Percentiles rank a stretch among this genome's conserved stretches.
phyloP scores from a whole-genome alignment of 2,888 invertebrate genomes.

The Miltochrista miniata region DNA sequence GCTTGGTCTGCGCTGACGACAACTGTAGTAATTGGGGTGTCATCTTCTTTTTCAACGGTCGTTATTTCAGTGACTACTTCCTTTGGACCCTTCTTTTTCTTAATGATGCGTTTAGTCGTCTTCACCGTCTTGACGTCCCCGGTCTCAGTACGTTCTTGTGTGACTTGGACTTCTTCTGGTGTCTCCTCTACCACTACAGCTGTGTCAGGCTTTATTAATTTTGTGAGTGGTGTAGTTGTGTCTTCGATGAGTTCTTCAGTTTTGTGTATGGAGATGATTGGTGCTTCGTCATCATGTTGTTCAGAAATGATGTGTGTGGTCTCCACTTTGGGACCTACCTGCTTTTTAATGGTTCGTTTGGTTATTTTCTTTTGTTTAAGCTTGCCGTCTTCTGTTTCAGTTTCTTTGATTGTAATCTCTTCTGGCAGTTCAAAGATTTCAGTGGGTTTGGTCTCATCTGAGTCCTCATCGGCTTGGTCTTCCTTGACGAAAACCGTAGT shows the following conservation, averaged over 20 bases:
- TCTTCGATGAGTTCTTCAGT: conserved; percentile 9
- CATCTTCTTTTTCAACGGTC: conserved; percentile 34
- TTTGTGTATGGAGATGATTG: not conserved
- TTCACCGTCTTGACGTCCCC: conserved; percentile 46
- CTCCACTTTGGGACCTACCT: conserved; percentile 9
- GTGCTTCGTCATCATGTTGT: not conserved
- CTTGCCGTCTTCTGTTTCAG: conserved; percentile 1
- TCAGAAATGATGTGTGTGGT: not conserved
- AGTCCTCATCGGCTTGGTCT: conserved; percentile 14
- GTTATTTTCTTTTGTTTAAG: conserved; percentile 29
- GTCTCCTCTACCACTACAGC: conserved; percentile 39
- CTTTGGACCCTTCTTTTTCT: conserved; percentile 29
- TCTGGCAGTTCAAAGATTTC: conserved; percentile 5
- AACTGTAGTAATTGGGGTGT: conserved; percentile 38
- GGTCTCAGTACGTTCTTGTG: conserved; percentile 28
- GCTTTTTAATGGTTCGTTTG: conserved; percentile 32
- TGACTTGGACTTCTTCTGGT: conserved; percentile 24
- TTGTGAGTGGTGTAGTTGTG: conserved; percentile 1
- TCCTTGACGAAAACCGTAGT: conserved; percentile 18
- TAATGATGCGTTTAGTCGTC: conserved; percentile 47
- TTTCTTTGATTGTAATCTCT: not conserved
- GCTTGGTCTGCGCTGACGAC: conserved; percentile 46
- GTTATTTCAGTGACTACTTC: conserved; percentile 39
- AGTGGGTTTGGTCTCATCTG: conserved; percentile 7
- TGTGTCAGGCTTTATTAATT: conserved; percentile 20